Conservation (phyloP, 1,140 invertebrate species). For the Apis cerana region DNA sequence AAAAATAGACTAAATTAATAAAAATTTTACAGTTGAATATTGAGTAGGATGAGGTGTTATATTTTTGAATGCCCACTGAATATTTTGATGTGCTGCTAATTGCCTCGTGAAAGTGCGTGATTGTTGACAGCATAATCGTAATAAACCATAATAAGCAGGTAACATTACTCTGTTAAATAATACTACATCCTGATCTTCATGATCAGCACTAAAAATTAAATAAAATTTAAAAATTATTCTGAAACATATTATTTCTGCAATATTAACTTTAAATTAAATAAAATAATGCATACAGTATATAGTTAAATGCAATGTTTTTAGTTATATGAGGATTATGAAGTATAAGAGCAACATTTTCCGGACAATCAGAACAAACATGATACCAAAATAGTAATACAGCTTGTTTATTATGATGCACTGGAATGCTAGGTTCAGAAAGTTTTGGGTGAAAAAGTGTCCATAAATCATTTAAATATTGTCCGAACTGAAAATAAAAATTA, state of each 20-base stretch:
- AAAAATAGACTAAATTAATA: no score
- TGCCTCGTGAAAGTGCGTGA: constrained; percentile 92
- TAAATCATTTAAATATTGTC: constrained; percentile 93
- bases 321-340: constrained; percentile 91
- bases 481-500: constrained; percentile 84
- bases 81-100: constrained; percentile 95
- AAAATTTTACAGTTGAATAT: constrained; percentile 87
- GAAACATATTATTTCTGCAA: no score
- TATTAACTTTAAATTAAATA: neutral
- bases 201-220: constrained; percentile 88
- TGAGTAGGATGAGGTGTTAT: constrained; percentile 96
- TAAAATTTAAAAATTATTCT: constrained; percentile 5
- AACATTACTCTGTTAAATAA: constrained; percentile 96
- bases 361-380: constrained; percentile 94
- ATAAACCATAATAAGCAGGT: constrained; percentile 95
- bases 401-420: constrained; percentile 97
- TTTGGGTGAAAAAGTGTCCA: constrained; percentile 97
- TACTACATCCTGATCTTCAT: constrained; percentile 97
- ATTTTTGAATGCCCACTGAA: constrained; percentile 98
- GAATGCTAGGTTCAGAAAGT: constrained; percentile 96
- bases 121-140: constrained; percentile 93
- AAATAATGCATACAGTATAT: constrained; percentile 91
- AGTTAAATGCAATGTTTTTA: constrained; percentile 98
- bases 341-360: constrained; percentile 94
- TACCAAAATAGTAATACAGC: constrained; percentile 96